Evolutionary conservation across 1,140 invertebrate genomes (phyloP).

Genomic region (Drosophila parvula): DNA sequence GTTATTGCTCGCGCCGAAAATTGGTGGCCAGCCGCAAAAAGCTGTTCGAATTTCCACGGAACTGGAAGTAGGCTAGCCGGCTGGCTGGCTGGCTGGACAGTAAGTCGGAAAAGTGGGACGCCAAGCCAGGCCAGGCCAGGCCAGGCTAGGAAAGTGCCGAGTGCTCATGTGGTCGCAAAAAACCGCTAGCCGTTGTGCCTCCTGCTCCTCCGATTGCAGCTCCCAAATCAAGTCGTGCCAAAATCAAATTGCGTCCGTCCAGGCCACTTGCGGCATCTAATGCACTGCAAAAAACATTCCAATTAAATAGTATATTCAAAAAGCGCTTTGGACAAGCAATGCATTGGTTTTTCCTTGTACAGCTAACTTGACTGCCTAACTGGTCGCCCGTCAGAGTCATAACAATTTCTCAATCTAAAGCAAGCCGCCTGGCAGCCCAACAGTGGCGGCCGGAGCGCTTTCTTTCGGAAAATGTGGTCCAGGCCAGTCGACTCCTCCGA

Average conservation of each 20-base stretch:
- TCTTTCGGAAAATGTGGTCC: slow-evolving; percentile 82
- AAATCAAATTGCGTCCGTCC: slow-evolving; percentile 61
- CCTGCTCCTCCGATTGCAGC: slow-evolving; percentile 16
- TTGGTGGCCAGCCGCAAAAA: slow-evolving; percentile 40
- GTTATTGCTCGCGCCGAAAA: slow-evolving; percentile 57
- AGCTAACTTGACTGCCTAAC: slow-evolving; percentile 16
- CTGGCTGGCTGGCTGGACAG: slow-evolving; percentile 34
- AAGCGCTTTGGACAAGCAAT: too few species aligned
- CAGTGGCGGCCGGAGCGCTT: slow-evolving; percentile 49
- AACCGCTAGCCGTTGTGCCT: slow-evolving; percentile 57
- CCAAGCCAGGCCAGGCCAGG: slow-evolving; percentile 56
- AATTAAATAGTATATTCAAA: too few species aligned
- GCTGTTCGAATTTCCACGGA: slow-evolving; percentile 45
- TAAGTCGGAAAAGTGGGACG: slow-evolving; percentile 60
- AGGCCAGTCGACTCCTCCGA: slow-evolving; percentile 57
- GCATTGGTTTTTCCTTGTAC: slow-evolving; percentile 10
- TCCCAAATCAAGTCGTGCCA: slow-evolving; percentile 70
- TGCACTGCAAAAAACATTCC: background rate
- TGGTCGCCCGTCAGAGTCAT: slow-evolving; percentile 50
- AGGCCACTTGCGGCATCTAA: slow-evolving; percentile 24
- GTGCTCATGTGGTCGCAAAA: slow-evolving; percentile 53
- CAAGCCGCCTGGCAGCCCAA: slow-evolving; percentile 30
- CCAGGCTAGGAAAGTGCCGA: slow-evolving; percentile 62
- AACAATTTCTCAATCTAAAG: slow-evolving; percentile 65
- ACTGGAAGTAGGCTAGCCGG: slow-evolving; percentile 67